Conservation (phyloP, 2,888 invertebrate genomes). For the Drosophila percnosoma region DNA sequence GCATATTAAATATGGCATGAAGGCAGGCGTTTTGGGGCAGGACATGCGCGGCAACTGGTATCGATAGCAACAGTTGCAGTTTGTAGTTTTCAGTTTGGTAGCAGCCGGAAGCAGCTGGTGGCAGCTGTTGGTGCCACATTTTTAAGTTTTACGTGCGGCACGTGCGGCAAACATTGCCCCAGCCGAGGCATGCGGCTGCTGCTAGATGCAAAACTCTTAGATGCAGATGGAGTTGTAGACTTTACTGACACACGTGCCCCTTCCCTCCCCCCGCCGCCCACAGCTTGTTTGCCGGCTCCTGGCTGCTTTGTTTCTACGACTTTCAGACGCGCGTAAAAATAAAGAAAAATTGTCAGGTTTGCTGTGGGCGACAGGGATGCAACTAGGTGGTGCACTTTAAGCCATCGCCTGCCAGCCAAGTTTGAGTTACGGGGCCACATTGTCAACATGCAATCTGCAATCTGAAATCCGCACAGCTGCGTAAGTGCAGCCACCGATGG, state of each 20-base stretch:
- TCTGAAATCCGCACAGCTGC: conserved; percentile 52
- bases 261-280: background rate
- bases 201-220: conserved; percentile 62
- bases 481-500: conserved; percentile 56
- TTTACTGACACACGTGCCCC: conserved; percentile 54
- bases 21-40: conserved; percentile 5
- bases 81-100: conserved; percentile 56
- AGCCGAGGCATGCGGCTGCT: conserved; percentile 32
- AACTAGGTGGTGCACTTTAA: conserved; percentile 43
- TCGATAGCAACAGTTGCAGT: conserved; percentile 76
- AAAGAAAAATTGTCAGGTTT: conserved; percentile 68
- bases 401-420: conserved; percentile 35
- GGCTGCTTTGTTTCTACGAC: conserved; percentile 48
- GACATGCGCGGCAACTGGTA: conserved; percentile 53
- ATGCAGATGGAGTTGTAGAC: conserved; percentile 49
- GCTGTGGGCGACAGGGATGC: conserved; percentile 22
- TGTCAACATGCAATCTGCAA: conserved; percentile 57
- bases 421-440: conserved; percentile 56
- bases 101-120: conserved; percentile 59
- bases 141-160: conserved; percentile 81
- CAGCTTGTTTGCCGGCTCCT: background rate
- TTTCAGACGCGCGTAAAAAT: conserved; percentile 65
- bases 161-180: conserved; percentile 70
- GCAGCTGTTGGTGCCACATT: conserved; percentile 73
- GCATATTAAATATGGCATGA: conserved; percentile 64